phyloP scores from a whole-genome alignment of 35 echinoderm and acorn worm genomes.

The Holothuria glaberrima region DNA sequence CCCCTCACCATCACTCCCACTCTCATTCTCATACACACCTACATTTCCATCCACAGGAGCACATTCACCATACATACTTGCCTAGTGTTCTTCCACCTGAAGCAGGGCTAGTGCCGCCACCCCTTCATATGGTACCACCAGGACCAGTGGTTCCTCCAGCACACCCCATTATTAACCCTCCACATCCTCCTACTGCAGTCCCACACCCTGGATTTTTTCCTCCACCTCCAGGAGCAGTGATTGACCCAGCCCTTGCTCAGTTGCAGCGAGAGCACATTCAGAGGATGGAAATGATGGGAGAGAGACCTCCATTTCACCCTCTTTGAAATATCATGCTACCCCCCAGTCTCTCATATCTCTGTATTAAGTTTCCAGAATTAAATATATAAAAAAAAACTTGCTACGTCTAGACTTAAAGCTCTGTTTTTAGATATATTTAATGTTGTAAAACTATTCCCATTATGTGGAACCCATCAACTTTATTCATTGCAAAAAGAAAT shows the following conservation, averaged over 20 bases:
- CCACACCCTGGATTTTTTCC: slow-evolving; percentile 40
- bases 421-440: too few species aligned
- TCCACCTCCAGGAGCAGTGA: slow-evolving; percentile 31
- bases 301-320: slow-evolving; percentile 39
- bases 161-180: slow-evolving; percentile 45
- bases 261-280: slow-evolving; percentile 46
- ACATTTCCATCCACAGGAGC: slow-evolving; percentile 96
- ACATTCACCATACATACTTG: slow-evolving; percentile 91
- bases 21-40: slow-evolving; percentile 97
- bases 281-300: slow-evolving; percentile 56
- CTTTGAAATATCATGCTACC: neutral
- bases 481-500: too few species aligned
- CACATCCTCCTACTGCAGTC: slow-evolving; percentile 18
- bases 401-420: too few species aligned
- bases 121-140: slow-evolving; percentile 25
- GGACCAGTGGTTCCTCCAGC: slow-evolving; percentile 13
- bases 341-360: too few species aligned
- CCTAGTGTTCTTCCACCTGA: slow-evolving; percentile 15
- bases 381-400: neutral
- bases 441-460: too few species aligned
- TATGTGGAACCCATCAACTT: too few species aligned
- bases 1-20: slow-evolving; percentile 94
- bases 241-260: slow-evolving; percentile 43
- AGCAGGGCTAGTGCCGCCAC: slow-evolving; percentile 19
- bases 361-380: too few species aligned